Percentiles rank a stretch among this genome's conserved stretches.
phyloP scores from a whole-genome alignment of 2,888 invertebrate species.

The Xanthorhoe spadicearia region DNA sequence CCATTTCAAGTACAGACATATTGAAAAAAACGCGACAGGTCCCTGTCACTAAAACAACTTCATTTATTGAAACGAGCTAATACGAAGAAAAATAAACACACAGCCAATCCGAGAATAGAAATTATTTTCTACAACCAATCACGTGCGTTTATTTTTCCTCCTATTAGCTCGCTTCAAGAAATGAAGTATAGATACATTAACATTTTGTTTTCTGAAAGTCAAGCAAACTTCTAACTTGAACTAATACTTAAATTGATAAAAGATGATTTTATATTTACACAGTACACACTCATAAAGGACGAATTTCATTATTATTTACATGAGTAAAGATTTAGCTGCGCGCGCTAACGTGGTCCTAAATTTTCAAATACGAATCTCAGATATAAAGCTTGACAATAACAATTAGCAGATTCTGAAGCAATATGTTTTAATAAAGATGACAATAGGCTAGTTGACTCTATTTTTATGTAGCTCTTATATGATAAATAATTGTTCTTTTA shows the following conservation, averaged over 20 bases:
- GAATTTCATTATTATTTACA: constrained; percentile 15
- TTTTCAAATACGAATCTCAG: background rate
- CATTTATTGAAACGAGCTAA: too few species aligned
- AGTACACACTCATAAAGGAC: background rate
- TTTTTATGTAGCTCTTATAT: too few species aligned
- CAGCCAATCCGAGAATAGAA: too few species aligned
- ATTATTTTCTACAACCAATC: too few species aligned
- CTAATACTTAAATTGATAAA: background rate
- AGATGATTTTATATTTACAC: constrained; percentile 10
- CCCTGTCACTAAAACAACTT: too few species aligned
- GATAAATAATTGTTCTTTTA: too few species aligned
- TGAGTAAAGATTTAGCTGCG: constrained; percentile 3
- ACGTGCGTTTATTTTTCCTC: too few species aligned
- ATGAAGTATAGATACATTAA: too few species aligned
- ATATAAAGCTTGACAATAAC: background rate
- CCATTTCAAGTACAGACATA: too few species aligned
- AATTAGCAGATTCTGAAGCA: constrained; percentile 8
- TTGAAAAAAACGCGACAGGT: too few species aligned
- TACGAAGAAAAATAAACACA: too few species aligned
- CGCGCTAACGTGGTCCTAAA: background rate
- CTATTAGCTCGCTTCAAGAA: too few species aligned
- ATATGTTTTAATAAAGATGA: background rate
- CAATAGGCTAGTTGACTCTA: background rate
- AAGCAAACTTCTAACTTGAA: background rate
- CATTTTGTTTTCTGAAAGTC: background rate